These are phyloP conservation scores for Halyomorpha halys DNA, from an alignment of 1,140 invertebrate genomes.

Conservation along the genomic window DNA sequence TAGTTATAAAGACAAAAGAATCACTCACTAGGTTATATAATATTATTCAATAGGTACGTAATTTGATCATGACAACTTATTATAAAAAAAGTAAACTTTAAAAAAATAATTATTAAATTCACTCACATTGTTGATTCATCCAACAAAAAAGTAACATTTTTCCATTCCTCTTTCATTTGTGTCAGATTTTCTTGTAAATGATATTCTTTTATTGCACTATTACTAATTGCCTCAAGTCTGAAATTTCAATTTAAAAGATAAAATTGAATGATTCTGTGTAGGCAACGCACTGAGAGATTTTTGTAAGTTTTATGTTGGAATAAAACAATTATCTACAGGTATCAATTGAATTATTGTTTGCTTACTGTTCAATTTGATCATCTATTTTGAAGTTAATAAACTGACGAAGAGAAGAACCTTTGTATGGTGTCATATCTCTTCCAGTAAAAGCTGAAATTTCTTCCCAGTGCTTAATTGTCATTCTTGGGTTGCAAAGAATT, in stretches of 20 bases:
- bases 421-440: constrained; percentile 73
- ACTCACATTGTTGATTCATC: neutral
- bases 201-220: constrained; percentile 80
- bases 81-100: too few species aligned
- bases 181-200: constrained; percentile 64
- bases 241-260: neutral
- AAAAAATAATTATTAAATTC: neutral
- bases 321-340: neutral
- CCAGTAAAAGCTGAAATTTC: constrained; percentile 76
- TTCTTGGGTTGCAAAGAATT: constrained; percentile 73
- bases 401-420: constrained; percentile 73
- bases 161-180: constrained; percentile 81
- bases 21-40: too few species aligned
- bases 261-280: neutral
- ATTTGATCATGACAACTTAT: too few species aligned
- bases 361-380: constrained; percentile 54
- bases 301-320: too few species aligned
- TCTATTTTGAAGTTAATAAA: constrained; percentile 62
- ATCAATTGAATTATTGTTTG: constrained; percentile 13
- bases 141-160: constrained; percentile 34
- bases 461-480: constrained; percentile 81
- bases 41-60: too few species aligned
- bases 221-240: constrained; percentile 69
- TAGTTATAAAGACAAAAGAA: too few species aligned
- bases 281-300: neutral